A percentile compares a stretch with the other conserved stretches of the same genome.
phyloP scores from a whole-genome alignment of 30 jellyfish, hydroid and myxozoan species.

The Hydra vulgaris region DNA sequence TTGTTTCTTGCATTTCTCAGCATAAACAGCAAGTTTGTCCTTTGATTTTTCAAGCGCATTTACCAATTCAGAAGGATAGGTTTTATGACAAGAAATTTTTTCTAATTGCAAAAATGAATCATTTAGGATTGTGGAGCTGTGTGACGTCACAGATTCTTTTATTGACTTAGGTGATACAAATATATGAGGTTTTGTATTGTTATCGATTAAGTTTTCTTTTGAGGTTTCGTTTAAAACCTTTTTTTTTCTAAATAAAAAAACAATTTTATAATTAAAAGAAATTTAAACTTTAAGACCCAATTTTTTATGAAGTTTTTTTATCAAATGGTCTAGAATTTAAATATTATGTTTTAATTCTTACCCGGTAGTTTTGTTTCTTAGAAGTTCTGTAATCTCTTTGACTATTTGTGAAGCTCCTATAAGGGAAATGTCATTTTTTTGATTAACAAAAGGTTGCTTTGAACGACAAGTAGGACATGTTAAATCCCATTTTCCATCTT shows the following conservation, averaged over 20 bases:
- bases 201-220: not conserved
- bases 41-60: not conserved
- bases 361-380: not conserved
- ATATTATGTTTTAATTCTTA: no score
- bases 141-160: no score
- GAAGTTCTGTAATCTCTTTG: constrained; percentile 7
- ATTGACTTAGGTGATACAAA: not conserved
- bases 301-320: no score
- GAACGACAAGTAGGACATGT: constrained; percentile 28
- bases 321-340: no score
- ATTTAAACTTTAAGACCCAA: no score
- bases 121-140: no score
- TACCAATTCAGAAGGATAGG: not conserved
- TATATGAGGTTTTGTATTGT: not conserved
- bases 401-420: constrained; percentile 1
- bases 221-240: not conserved
- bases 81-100: no score
- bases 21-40: not conserved
- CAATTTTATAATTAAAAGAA: not conserved
- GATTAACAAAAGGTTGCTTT: constrained; percentile 24
- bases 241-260: not conserved
- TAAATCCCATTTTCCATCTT: not conserved
- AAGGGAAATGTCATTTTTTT: not conserved
- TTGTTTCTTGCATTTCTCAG: not conserved
- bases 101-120: no score